A percentile compares a stretch with the other conserved stretches of the same genome.
These are phyloP conservation scores for Neodon shergylaensis DNA, from an alignment of 2,113 vertebrate genomes.

Conservation along the genomic window DNA sequence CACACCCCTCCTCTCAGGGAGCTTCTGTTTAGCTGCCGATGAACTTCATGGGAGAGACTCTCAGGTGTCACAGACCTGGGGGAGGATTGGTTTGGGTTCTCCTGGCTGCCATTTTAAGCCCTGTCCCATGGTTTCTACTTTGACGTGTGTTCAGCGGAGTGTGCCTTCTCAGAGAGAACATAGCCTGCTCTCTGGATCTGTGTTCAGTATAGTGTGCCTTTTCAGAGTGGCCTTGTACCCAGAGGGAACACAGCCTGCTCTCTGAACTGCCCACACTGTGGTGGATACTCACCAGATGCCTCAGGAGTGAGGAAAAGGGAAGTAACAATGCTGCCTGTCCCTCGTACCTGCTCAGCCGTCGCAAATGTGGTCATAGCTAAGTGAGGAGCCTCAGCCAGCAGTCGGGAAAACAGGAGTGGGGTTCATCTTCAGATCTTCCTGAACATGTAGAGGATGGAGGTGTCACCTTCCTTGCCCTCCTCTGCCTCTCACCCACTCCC, in stretches of 20 bases:
- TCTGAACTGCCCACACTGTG: not conserved
- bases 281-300: not conserved
- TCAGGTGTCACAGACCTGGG: not conserved
- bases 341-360: not conserved
- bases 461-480: not conserved
- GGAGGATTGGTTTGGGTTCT: not conserved
- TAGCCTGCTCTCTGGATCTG: too few species aligned
- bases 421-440: not conserved
- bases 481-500: not conserved
- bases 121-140: not conserved
- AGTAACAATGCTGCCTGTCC: not conserved
- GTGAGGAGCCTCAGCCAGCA: not conserved
- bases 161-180: too few species aligned
- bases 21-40: not conserved
- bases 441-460: not conserved
- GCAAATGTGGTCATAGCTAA: not conserved
- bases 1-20: not conserved
- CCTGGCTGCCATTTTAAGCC: not conserved
- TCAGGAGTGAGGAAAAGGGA: not conserved
- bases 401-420: not conserved
- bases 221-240: too few species aligned
- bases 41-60: not conserved
- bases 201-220: not conserved
- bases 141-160: not conserved
- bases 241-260: too few species aligned